phyloP scores from a whole-genome alignment of 2,888 invertebrate genomes.

The Netelia virgata region DNA sequence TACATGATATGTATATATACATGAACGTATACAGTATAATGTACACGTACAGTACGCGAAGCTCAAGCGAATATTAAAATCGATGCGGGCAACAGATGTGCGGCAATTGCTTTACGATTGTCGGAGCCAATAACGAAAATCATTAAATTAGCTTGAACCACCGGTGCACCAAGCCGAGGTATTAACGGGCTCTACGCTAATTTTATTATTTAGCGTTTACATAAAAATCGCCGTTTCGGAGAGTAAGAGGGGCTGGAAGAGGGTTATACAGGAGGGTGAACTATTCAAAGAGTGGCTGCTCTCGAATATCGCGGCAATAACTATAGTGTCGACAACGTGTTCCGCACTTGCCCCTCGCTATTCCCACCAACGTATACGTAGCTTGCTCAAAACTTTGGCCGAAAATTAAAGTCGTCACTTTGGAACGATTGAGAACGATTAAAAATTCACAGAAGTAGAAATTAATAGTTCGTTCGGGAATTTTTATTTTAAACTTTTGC shows the following conservation, averaged over 20 bases:
- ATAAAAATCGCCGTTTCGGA: conserved; percentile 73
- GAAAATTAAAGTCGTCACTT: conserved; percentile 41
- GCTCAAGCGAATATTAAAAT: conserved; percentile 79
- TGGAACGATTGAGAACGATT: not conserved
- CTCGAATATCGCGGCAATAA: conserved; percentile 32
- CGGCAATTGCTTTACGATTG: conserved; percentile 81
- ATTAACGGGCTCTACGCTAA: conserved; percentile 80
- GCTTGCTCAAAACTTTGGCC: conserved; percentile 40
- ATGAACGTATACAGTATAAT: conserved; percentile 34
- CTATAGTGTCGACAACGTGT: conserved; percentile 43
- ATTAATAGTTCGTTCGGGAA: not conserved
- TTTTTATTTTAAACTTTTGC: not conserved
- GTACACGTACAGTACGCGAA: conserved; percentile 41
- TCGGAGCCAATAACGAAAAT: conserved; percentile 83
- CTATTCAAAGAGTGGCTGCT: conserved; percentile 34
- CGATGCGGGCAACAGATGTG: conserved; percentile 83
- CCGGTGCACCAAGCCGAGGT: conserved; percentile 74
- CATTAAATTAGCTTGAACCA: conserved; percentile 82
- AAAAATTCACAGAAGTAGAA: conserved; percentile 1
- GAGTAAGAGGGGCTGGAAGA: conserved; percentile 5
- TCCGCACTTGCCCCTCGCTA: conserved; percentile 3
- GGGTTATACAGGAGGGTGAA: conserved; percentile 6
- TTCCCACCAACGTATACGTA: conserved; percentile 34
- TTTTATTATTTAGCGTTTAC: conserved; percentile 80
- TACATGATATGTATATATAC: not conserved